A percentile compares a stretch with the other conserved stretches of the same genome.
These are phyloP conservation scores for Hyaena hyaena DNA, from an alignment of 2,113 vertebrate genomes.

Conservation along the genomic window DNA sequence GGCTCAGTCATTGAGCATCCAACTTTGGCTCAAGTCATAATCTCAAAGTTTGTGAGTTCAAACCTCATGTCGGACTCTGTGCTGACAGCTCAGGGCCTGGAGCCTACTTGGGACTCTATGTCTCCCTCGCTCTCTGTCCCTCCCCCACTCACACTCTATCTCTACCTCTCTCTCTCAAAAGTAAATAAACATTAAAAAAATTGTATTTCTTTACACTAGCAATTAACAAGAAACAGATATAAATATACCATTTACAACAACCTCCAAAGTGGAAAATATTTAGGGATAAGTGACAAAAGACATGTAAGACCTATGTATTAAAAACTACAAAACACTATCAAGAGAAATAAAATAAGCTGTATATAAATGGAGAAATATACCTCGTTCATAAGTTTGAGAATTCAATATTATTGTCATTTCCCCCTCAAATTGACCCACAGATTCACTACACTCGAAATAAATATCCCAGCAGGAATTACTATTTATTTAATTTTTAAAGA, in stretches of 20 bases:
- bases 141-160: too few relatives aligned
- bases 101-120: too few relatives aligned
- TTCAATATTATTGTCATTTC: background rate
- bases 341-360: slow-evolving; percentile 13
- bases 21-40: too few relatives aligned
- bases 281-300: slow-evolving; percentile 29
- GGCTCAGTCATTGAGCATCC: too few relatives aligned
- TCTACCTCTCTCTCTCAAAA: too few relatives aligned
- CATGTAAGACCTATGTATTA: background rate
- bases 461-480: background rate
- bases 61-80: too few relatives aligned
- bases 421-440: background rate
- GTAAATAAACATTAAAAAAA: background rate
- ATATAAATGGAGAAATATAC: background rate
- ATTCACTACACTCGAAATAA: slow-evolving; percentile 1
- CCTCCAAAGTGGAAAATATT: slow-evolving; percentile 38
- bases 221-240: background rate
- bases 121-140: too few relatives aligned
- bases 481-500: background rate
- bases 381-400: background rate
- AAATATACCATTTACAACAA: background rate
- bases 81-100: too few relatives aligned
- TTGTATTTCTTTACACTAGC: background rate
- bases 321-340: slow-evolving; percentile 6
- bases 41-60: too few relatives aligned